Base-by-base conservation (phyloP, 2,797 vertebrate genomes). In the Hybognathus amarus region DNA sequence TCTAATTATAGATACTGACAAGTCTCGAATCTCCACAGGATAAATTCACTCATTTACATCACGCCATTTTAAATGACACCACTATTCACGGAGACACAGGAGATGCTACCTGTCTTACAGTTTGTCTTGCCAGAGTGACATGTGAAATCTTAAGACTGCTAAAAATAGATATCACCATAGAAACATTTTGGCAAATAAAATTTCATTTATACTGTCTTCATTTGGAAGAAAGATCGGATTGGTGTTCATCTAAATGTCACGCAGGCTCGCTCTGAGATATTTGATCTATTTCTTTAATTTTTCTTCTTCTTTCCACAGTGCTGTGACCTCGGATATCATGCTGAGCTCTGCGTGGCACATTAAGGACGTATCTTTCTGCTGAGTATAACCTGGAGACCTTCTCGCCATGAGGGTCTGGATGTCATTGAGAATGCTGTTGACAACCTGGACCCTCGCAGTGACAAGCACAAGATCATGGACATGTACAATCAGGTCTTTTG, bases 321-420 rank as follows among this genome's bases (percentile, higher is more conserved):
- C 92, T 99, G 97, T 80, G 98, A 99, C 56, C 88, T 99, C 89
- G 98, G 98, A 0, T 99, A 96, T 91, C 98, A 99, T 0, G 96
- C 97, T 77, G n/a, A 98, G 98, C 90, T 92, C 99, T 0, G 98
- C 97, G 2, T 96, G 98, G 98, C 52, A 97, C 97, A 45, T 94
- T 99, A 91, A 95, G 98, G 90, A 99, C 98, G 0, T 99, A 97
- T 94, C 95, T 99, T 86, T 99, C 97, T 2, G 98, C 98, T 0
- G 98, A 99, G 92, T 99, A 99, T 79, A 99, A 97, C 91, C 94
- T 99, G 89, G 98, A 99, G 86, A 98, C 97, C 0, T n/a, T 99
- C 98, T 2, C 96, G 98, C 50, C 98, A 99, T 0, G 98, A 99
- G 90, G 98, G 98, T 30, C 93, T 99, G 90, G 98, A 99, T 77